Base-by-base conservation (phyloP, 2,888 invertebrate species). In the Leptinotarsa haldemani region DNA sequence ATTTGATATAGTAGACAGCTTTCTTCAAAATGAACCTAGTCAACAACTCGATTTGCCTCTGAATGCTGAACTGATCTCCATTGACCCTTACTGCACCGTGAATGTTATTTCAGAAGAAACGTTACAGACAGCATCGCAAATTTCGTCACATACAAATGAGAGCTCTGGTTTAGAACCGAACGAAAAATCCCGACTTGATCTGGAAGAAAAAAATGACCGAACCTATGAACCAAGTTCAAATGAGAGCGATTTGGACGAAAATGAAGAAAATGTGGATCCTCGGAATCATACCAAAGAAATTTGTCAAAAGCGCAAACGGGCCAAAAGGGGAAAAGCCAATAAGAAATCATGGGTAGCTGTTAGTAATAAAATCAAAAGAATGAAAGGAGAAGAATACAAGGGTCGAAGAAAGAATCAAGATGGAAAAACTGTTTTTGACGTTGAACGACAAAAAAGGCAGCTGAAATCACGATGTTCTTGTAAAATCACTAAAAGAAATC, bases 351-450 rank as follows among this genome's bases (percentile, higher is more conserved):
- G 56, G 56, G 56, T 22, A 56, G 56, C 56, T 56, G 56, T 56
- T 56, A 22, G 56, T 56, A 56, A 56, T 56, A 22, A 9, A 56
- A 22, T 56, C 20, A 56, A 22, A 56, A 56, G 22, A 56, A 56
- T 56, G 56, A 18, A 56, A 20, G 56, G 56, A 56, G 56, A 56
- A 56, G 56, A 56, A 22, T 56, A 56, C 56, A 56, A 56, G 22
- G 22, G 56, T 9, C 22, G 56, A 56, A 56, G 22, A 56, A 56
- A 56, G 25, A 56, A 56, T 56, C 22, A 56, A 56, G 22, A 56
- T 56, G 56, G 56, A 56, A 56, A 56, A 56, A 56, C 25, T 56
- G 56, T 56, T 56, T 56, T 56, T 56, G 56, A 56, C 56, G 56
- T 22, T 56, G 56, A 56, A 56, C 56, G 22, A 56, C 22, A 56